Evolutionary conservation across 1,140 invertebrate species (phyloP), one percentile per base, ranked within the genome.

Genomic region (Zaprionus lachaisei): DNA sequence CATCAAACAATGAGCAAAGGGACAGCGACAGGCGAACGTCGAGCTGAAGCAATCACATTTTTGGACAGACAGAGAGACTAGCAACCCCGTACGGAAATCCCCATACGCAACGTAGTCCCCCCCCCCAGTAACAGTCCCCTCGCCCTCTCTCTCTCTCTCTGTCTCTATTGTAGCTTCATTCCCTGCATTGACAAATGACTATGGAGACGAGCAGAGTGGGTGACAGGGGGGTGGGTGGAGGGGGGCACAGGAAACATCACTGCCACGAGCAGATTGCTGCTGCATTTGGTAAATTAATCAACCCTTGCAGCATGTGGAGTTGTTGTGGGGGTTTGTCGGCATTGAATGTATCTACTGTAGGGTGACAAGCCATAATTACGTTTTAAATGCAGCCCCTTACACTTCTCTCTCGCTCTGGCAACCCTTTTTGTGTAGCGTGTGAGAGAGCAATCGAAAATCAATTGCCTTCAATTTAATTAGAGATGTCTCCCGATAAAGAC

Each of bases 221-320:
- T 34, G 31, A 34, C 0, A 4, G 9, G 24, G 24, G 7, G 7
- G n/a, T 1, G 12, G 41, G 51, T 26, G 14, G 14, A n/a, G 14
- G n/a, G 26, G 24, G 47, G 57, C 51, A 14, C 34, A 37, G 41
- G 54, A 65, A 62, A 62, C 70, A 49, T 55, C 71, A 67, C 56
- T 79, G 72, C 66, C 66, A 74, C 28, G 72, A 64, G 65, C 85
- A 71, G 79, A 74, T 79, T 87, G 85, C 60, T 63, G 76, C 68
- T 80, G 78, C 81, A 83, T 84, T 89, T 70, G 31, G 71, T 68
- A 70, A 75, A 85, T 85, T 79, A 86, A 85, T 86, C 83, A 81
- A 85, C 83, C 83, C 83, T 79, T 70, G 34, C n/a, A 34, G 47
- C 7, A 1, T 9, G 26, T 15, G 28, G 28, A 31, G 28, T 7